phyloP scores from a whole-genome alignment of 1,140 invertebrate genomes.

The Euura saliciscinereae region DNA sequence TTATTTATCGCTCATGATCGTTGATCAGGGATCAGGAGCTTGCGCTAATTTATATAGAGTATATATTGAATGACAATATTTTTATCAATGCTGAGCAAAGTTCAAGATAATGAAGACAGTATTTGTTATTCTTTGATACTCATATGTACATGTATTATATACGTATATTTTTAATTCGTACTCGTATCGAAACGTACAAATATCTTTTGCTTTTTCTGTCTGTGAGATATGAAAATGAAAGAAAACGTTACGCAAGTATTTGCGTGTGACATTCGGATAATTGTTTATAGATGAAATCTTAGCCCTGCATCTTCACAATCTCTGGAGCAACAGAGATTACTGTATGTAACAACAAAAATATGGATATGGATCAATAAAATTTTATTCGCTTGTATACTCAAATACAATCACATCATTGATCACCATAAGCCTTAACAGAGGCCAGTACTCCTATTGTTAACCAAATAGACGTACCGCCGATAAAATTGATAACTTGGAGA shows the following conservation, averaged over 20 bases:
- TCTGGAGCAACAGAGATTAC: no score
- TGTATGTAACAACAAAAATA: not conserved
- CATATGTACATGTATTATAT: no score
- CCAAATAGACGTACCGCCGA: not conserved
- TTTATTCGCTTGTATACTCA: not conserved
- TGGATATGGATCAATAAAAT: not conserved
- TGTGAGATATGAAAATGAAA: not conserved
- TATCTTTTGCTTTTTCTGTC: not conserved
- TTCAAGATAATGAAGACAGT: not conserved
- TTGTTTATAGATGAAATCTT: not conserved
- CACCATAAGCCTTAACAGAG: not conserved
- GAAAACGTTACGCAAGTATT: not conserved
- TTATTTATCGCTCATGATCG: not conserved
- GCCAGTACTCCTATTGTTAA: not conserved
- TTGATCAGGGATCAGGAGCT: not conserved
- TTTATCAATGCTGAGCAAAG: not conserved
- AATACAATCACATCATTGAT: not conserved
- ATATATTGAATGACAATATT: not conserved
- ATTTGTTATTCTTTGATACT: not conserved
- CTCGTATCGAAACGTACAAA: no score
- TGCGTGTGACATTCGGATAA: not conserved
- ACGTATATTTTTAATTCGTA: no score
- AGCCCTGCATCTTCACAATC: no score
- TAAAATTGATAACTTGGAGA: not conserved
- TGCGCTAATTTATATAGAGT: not conserved